Evolutionary conservation across 2,888 invertebrate species (phyloP), one percentile per base, ranked within the genome.

Genomic region (Lithosia quadra): DNA sequence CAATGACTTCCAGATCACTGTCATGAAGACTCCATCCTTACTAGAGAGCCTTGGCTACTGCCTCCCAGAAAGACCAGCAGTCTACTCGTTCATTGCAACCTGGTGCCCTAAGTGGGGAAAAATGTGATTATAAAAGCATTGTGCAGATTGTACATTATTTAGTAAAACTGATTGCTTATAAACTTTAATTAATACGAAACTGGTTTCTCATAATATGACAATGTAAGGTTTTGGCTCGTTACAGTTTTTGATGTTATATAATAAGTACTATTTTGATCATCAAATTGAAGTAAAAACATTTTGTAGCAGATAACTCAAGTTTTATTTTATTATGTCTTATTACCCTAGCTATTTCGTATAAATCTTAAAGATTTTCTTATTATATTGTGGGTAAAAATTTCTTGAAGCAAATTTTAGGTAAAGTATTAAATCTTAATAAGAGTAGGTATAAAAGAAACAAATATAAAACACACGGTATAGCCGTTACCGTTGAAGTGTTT

Each of bases 11-110:
- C 94, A 95, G 56, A 87, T 92, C 18, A 95, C 97, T 0, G 97
- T 98, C 0, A 76, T 91, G 43, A 92, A 95, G 63, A 96, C 97
- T 18, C 97, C 97, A 0, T 93, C 96, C 65, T 88, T 97, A 22
- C 84, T 98, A 62, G 97, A 98, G 86, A 96, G 96, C 57, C 95
- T 98, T 59, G 98, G 98, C 0, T 96, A 96, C 76, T 97, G 97
- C 78, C 90, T 98, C 22, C 98, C 98, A 0, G 95, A 96, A 67
- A 90, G 95, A 75, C 87, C 93, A 0, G 95, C 96, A 0, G 95
- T 95, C 0, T 92, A 90, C 72, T 72, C 92, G 0, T 95, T 93
- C 76, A 71, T 95, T 15, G 89, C 89, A 0, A 94, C 94, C 2
- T 95, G 95, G 95, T 93, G 93, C 68, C 94, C 94, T 0, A 69